These are phyloP conservation scores for Pristionchus entomophagus DNA, from an alignment of 2,888 invertebrate species.

Conservation along the genomic window DNA sequence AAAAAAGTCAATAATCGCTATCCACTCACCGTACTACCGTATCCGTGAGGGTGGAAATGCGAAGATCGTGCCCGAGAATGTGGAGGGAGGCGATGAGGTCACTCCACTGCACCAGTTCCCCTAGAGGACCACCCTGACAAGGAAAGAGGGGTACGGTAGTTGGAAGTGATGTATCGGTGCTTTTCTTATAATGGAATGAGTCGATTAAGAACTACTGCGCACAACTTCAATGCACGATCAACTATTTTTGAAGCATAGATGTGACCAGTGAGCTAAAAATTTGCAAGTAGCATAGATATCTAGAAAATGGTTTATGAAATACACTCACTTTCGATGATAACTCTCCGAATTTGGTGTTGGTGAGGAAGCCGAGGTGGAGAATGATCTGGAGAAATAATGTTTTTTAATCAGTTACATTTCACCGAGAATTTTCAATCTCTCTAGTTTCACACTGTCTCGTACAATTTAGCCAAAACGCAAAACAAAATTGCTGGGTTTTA, in stretches of 20 bases:
- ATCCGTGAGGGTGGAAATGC: conserved; percentile 77
- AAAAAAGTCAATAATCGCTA: not conserved
- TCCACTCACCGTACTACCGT: conserved; percentile 56
- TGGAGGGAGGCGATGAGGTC: conserved; percentile 78
- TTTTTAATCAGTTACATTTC: too few relatives aligned
- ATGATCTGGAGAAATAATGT: conserved; percentile 73
- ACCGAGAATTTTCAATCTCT: too few relatives aligned
- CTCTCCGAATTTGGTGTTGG: conserved; percentile 78
- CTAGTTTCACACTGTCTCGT: too few relatives aligned
- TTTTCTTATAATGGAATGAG: too few relatives aligned
- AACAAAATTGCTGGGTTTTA: too few relatives aligned
- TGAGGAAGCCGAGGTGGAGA: conserved; percentile 77
- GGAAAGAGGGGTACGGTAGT: not conserved
- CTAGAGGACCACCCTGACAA: conserved; percentile 77
- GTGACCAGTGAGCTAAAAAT: too few relatives aligned
- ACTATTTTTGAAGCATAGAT: too few relatives aligned
- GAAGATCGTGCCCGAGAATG: conserved; percentile 78
- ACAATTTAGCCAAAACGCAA: too few relatives aligned
- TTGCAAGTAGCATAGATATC: too few relatives aligned
- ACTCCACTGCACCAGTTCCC: conserved; percentile 79
- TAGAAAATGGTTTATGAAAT: too few relatives aligned
- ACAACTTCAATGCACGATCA: too few relatives aligned
- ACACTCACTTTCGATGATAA: conserved; percentile 72
- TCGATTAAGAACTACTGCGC: too few relatives aligned
- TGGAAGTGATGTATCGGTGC: not conserved